Evolutionary conservation across 2,888 invertebrate genomes (phyloP), one percentile per base, ranked within the genome.

Genomic region (Synanthedon formicaeformis): DNA sequence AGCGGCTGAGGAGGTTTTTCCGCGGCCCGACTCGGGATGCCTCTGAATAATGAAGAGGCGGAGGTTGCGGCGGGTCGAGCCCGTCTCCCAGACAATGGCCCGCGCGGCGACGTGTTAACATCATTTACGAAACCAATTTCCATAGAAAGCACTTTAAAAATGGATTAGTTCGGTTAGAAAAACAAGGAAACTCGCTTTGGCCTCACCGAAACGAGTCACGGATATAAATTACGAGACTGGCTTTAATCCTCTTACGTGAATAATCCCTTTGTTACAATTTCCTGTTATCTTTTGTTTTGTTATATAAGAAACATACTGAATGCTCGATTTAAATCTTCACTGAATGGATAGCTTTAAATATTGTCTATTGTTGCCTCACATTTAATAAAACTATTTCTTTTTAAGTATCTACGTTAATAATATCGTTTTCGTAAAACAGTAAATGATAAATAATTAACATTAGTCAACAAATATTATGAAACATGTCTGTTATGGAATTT

Each of bases 181-280:
- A 71, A 70, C 65, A 71, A 64, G 64, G 58, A 64, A 67, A 66
- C 60, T 60, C 60, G 63, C 60, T 63, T 60, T 59, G 55, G 60
- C 14, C 12, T 57, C 57, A 59, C 54, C 59, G 34, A 34, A 59
- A 60, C 60, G 55, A 61, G 63, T 57, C 65, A 62, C 57, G 64
- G 66, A 65, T 70, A 72, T 72, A 74, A 72, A 75, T 74, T 74
- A 73, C 64, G 60, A 62, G 65, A 70, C 63, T 61, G 66, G 61
- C 60, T 65, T 67, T 69, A 71, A 74, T 67, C 69, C 66, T 60
- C 73, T 72, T 70, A 73, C 64, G 63, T 66, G 66, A 69, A 71
- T 76, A 73, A 74, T 73, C 74, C 71, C 68, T 72, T 69, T 66
- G 71, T 73, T 67, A 74, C 67, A 70, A 70, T 69, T 73, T 69